Conservation (phyloP, 2,113 vertebrate genomes). For the Tetrao urogallus region DNA sequence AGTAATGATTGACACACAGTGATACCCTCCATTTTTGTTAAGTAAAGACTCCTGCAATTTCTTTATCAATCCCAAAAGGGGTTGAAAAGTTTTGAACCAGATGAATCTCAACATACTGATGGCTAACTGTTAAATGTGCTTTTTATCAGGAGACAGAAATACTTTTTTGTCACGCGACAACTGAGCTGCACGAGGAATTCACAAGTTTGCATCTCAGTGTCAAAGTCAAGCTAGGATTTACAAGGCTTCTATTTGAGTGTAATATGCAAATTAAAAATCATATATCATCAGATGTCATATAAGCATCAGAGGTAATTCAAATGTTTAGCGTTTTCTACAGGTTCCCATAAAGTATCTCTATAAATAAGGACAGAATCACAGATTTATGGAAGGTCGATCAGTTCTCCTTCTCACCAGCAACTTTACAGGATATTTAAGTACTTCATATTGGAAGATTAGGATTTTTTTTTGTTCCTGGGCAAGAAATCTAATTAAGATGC, state of each 20-base stretch:
- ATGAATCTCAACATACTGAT: not conserved
- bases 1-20: not conserved
- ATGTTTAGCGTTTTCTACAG: not conserved
- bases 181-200: not conserved
- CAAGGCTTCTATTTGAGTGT: not conserved
- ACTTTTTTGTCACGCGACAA: not conserved
- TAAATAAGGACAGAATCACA: not conserved
- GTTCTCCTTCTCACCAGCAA: not conserved
- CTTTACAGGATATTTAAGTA: not conserved
- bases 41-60: not conserved
- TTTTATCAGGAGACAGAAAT: not conserved
- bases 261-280: not conserved
- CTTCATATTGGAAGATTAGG: not conserved
- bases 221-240: not conserved
- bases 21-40: not conserved
- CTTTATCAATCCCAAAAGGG: not conserved
- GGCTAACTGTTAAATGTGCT: not conserved
- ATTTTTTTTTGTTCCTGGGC: not conserved
- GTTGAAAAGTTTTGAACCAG: not conserved
- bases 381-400: not conserved
- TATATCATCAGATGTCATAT: not conserved
- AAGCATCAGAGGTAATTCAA: not conserved
- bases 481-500: constrained; percentile 33
- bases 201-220: not conserved
- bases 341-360: not conserved